phyloP scores from a whole-genome alignment of 2,888 invertebrate genomes.

The Tyria jacobaeae region DNA sequence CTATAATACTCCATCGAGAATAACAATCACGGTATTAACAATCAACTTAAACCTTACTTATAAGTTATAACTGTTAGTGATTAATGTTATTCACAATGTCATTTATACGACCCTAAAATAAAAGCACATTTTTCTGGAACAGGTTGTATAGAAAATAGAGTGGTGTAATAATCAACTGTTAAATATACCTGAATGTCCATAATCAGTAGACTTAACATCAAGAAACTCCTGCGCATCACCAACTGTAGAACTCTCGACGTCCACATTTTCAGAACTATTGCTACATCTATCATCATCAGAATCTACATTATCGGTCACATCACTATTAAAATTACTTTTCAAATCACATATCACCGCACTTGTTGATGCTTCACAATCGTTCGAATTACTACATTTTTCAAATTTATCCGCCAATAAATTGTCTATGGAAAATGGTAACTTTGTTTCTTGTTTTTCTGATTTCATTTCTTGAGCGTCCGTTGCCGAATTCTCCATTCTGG shows the following conservation, averaged over 20 bases:
- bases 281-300: slow-evolving; percentile 70
- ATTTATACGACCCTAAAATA: too few relatives aligned
- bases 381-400: slow-evolving; percentile 43
- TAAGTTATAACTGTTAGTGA: too few relatives aligned
- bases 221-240: slow-evolving; percentile 69
- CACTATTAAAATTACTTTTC: slow-evolving; percentile 47
- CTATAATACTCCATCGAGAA: too few relatives aligned
- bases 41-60: too few relatives aligned
- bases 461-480: slow-evolving; percentile 68
- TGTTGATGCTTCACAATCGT: slow-evolving; percentile 44
- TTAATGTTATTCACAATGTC: too few relatives aligned
- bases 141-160: too few relatives aligned
- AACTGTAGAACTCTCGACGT: slow-evolving; percentile 73
- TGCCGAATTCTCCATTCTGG: slow-evolving; percentile 40
- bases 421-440: slow-evolving; percentile 79
- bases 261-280: slow-evolving; percentile 73
- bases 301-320: slow-evolving; percentile 56
- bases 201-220: slow-evolving; percentile 67
- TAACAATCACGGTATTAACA: too few relatives aligned
- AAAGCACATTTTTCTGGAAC: too few relatives aligned
- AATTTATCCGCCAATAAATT: slow-evolving; percentile 77
- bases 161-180: too few relatives aligned
- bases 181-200: slow-evolving; percentile 72
- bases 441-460: slow-evolving; percentile 65
- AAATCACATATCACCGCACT: slow-evolving; percentile 48